Evolutionary conservation across 92 coral and sea anemone species (phyloP).

Genomic region (Pocillopora meandrina): DNA sequence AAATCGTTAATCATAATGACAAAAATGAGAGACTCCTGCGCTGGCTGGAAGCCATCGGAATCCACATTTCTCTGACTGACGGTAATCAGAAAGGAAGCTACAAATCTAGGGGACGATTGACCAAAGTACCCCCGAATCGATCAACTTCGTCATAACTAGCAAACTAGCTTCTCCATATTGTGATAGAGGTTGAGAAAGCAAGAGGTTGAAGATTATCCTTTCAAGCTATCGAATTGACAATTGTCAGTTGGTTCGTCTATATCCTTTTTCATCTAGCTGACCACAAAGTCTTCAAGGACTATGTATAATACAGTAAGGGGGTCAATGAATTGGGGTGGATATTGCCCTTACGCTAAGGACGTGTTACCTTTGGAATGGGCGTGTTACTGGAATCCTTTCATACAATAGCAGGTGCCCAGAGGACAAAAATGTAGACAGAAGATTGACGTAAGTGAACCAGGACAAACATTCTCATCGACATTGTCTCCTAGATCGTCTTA

Average conservation of each 20-base stretch:
- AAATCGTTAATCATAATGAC: constrained; percentile 3
- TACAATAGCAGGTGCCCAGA: not conserved
- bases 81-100: constrained; percentile 40
- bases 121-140: constrained; percentile 45
- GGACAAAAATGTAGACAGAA: too few species aligned
- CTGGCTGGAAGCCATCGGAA: constrained; percentile 19
- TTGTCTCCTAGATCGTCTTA: too few species aligned
- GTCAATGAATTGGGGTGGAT: too few species aligned
- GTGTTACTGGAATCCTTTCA: not conserved
- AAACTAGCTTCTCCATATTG: constrained; percentile 32
- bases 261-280: not conserved
- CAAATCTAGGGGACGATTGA: constrained; percentile 57
- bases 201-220: constrained; percentile 52
- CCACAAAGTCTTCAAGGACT: not conserved
- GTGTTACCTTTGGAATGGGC: not conserved
- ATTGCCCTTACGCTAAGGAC: too few species aligned
- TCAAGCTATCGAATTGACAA: constrained; percentile 53
- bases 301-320: not conserved
- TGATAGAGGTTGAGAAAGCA: constrained; percentile 57
- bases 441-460: too few species aligned
- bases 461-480: too few species aligned
- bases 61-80: constrained; percentile 28
- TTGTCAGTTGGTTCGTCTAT: constrained; percentile 28
- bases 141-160: constrained; percentile 30
- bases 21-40: constrained; percentile 47